Conservation (phyloP, 1,140 invertebrate genomes). For the Drosophila oshimai region DNA sequence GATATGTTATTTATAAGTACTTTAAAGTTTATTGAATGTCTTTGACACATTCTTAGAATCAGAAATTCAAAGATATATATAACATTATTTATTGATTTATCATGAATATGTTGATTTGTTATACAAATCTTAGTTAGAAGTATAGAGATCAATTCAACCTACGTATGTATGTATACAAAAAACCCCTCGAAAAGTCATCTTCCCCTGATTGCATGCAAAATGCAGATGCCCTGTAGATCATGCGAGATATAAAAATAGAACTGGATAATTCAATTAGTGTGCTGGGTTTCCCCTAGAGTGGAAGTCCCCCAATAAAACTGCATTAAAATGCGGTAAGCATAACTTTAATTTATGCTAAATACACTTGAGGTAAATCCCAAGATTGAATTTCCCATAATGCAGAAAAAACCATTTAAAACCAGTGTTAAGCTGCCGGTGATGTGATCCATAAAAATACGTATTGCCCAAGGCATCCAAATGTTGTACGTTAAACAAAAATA, state of each 20-base stretch:
- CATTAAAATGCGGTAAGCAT: conserved; percentile 25
- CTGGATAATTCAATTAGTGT: neutral
- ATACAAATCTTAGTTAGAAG: no score
- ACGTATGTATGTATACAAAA: no score
- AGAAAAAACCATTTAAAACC: neutral
- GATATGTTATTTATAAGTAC: no score
- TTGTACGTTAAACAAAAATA: neutral
- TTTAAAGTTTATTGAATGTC: no score
- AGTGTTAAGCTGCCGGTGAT: neutral
- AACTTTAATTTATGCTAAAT: neutral
- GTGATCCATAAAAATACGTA: neutral
- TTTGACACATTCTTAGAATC: no score
- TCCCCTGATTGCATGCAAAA: conserved; percentile 2
- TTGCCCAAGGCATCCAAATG: neutral
- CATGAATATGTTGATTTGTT: no score
- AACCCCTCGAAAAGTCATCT: neutral
- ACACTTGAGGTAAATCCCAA: conserved; percentile 1
- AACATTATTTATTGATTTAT: no score
- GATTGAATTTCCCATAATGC: neutral
- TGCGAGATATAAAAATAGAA: neutral
- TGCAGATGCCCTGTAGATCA: neutral
- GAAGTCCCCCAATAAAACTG: neutral
- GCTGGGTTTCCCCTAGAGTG: neutral
- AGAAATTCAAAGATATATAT: no score
- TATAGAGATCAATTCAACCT: neutral